phyloP scores from a whole-genome alignment of 2,797 vertebrate species.

The Lutra lutra region DNA sequence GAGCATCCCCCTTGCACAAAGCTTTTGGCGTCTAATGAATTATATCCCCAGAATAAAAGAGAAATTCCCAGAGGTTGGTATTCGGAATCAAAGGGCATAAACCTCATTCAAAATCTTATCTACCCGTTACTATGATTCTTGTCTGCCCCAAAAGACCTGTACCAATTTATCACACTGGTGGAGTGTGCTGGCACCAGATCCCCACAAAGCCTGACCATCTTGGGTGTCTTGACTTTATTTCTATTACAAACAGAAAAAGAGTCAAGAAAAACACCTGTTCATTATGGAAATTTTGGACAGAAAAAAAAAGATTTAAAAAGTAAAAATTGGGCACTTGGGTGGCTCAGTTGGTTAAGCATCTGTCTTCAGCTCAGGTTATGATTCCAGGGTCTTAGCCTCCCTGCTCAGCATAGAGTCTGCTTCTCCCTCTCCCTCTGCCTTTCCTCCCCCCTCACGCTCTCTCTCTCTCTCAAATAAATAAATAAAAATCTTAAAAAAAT shows the following conservation, averaged over 20 bases:
- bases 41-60: conserved; percentile 44
- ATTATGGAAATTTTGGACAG: background rate
- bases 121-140: background rate
- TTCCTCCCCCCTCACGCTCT: background rate
- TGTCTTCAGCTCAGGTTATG: background rate
- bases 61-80: conserved; percentile 36
- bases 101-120: conserved; percentile 13
- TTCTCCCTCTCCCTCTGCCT: background rate
- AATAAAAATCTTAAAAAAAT: background rate
- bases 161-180: background rate
- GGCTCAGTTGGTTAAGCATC: background rate
- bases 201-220: background rate
- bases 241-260: too few relatives aligned
- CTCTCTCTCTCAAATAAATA: background rate
- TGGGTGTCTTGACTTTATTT: background rate
- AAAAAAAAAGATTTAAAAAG: background rate
- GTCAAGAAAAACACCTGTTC: background rate
- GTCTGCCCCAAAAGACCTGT: background rate
- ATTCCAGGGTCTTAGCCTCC: background rate
- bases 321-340: background rate
- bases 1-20: background rate
- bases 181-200: background rate
- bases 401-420: too few relatives aligned
- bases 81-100: conserved; percentile 57
- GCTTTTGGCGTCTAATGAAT: conserved; percentile 48